These are phyloP conservation scores for Andricus grossulariae DNA, from an alignment of 1,140 invertebrate genomes.

Conservation along the genomic window DNA sequence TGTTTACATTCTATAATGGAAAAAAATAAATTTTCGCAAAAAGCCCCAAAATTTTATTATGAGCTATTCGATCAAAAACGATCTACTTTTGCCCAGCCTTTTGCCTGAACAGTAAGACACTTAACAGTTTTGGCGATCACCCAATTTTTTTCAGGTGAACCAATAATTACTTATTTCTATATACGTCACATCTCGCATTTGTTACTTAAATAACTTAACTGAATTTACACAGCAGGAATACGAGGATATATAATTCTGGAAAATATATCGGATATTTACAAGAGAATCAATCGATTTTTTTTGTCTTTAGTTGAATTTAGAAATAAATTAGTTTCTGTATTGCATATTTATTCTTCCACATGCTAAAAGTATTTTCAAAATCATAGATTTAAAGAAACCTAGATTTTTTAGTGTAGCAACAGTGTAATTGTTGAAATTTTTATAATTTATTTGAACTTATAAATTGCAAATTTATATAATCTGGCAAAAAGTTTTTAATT, in stretches of 20 bases:
- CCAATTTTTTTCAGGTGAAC: constrained; percentile 51
- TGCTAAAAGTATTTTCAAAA: too few species aligned
- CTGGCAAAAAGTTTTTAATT: neutral
- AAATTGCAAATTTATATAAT: neutral
- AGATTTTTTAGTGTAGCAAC: too few species aligned
- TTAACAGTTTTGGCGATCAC: constrained; percentile 69
- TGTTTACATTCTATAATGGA: too few species aligned
- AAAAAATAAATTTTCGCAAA: too few species aligned
- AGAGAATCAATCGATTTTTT: constrained; percentile 17
- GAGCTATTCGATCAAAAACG: constrained; percentile 36
- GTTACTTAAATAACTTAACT: constrained; percentile 28
- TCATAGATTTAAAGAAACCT: neutral
- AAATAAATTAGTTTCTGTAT: too few species aligned
- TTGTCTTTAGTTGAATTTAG: neutral
- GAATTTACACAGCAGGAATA: constrained; percentile 5
- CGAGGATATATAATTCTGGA: neutral
- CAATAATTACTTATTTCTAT: constrained; percentile 42
- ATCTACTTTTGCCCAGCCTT: constrained; percentile 66
- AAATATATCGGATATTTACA: constrained; percentile 25
- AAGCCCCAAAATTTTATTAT: neutral
- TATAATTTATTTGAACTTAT: neutral
- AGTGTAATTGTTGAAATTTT: too few species aligned
- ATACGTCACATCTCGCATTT: constrained; percentile 36
- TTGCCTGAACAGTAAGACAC: constrained; percentile 74
- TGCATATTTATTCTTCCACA: too few species aligned